Evolutionary conservation across 2,888 invertebrate genomes (phyloP), one percentile per base, ranked within the genome.

Genomic region (Muschampia plurimacula): DNA sequence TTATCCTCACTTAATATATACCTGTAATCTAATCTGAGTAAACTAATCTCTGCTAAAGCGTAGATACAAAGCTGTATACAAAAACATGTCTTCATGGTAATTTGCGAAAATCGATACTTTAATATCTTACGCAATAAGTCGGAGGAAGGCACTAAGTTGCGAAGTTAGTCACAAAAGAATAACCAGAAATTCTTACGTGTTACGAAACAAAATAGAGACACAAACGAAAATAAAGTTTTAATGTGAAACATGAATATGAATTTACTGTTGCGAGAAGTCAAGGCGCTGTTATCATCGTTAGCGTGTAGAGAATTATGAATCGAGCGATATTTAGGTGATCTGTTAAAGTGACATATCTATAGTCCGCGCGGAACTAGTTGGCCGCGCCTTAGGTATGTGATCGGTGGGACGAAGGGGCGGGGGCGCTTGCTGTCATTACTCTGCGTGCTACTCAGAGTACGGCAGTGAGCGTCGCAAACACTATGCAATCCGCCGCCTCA

Each of bases 141-240:
- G 15, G 41, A 41, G 10, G 36, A 8, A 36, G 41, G 36, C 62
- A 62, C 62, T 62, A 62, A 62, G 41, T 39, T n/a, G n/a, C 15
- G 36, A 62, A 62, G 62, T 62, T 62, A 62, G 41, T 15, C 62
- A 62, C 39, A 62, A 62, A 62, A 62, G 62, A 62, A 62, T 62
- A 62, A 62, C 41, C 62, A 62, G 41, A 62, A 62, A 36, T 62
- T 62, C 62, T 41, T 62, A 62, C 62, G 62, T 62, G 62, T 62
- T 62, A 41, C 62, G 41, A 62, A 62, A 36, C 39, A 41, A 36
- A 62, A 62, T 62, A 62, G 62, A 41, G 62, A 36, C 32, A 62
- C 62, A 41, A 62, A 62, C n/a, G 62, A 62, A 60, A 62, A 62
- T 62, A 62, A 62, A 62, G 62, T 62, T 62, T 62, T 62, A 62